These are phyloP conservation scores for Zaprionus ornatus DNA, from an alignment of 1,140 invertebrate genomes.

Conservation along the genomic window DNA sequence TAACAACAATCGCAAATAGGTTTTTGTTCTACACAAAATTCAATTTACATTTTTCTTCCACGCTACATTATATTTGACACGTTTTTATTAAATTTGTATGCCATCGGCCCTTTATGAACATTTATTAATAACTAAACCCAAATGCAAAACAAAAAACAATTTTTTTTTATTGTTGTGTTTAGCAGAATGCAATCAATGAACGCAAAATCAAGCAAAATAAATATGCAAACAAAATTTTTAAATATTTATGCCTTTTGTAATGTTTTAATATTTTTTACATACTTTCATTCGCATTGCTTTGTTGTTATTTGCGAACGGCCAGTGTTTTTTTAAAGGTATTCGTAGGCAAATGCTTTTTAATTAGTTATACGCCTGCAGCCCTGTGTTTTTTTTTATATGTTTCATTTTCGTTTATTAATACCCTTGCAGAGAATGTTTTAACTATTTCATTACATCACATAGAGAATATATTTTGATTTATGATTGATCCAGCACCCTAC, in stretches of 20 bases:
- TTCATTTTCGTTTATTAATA: conserved; percentile 1
- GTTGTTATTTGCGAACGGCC: conserved; percentile 17
- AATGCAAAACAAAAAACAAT: conserved; percentile 4
- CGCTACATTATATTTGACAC: conserved; percentile 32
- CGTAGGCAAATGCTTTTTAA: conserved; percentile 49
- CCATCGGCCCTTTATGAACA: conserved; percentile 29
- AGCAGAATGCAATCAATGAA: conserved; percentile 17
- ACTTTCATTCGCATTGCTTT: conserved; percentile 13
- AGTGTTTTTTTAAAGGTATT: conserved; percentile 12
- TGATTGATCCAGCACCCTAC: neutral
- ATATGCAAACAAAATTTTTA: conserved; percentile 39
- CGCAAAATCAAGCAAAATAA: conserved; percentile 21
- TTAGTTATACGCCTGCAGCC: conserved; percentile 16
- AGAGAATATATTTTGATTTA: neutral
- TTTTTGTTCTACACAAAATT: conserved; percentile 20
- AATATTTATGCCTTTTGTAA: conserved; percentile 52
- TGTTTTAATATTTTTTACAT: conserved; percentile 21
- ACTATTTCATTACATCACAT: neutral
- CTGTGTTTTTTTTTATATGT: neutral
- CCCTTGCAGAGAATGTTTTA: conserved; percentile 5
- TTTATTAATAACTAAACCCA: conserved; percentile 47
- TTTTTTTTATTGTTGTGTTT: conserved; percentile 19
- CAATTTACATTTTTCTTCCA: conserved; percentile 31
- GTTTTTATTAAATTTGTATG: conserved; percentile 54
- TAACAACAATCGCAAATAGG: conserved; percentile 17